Base-by-base conservation (phyloP, 2,113 vertebrate genomes). In the Carollia perspicillata region DNA sequence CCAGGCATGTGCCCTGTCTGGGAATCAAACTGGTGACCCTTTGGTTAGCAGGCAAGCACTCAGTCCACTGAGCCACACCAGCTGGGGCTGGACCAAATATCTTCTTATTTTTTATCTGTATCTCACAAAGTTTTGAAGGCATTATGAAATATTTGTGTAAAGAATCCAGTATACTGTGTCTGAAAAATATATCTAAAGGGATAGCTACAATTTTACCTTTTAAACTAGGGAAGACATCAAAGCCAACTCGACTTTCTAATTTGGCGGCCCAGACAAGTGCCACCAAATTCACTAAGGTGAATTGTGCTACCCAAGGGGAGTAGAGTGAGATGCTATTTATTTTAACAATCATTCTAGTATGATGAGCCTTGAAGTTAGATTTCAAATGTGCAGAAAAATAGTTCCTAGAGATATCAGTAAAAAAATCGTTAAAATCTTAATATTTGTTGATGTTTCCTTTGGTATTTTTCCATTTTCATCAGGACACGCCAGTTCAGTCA, bases 401-500 rank as follows among this genome's bases (percentile, higher is more conserved):
- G 8, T 89, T 91, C 40, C 63, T 93, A 65, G 65, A 58, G 22
- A 53, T 55, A 33, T 1, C 63, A 47, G n/a, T 44, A 42, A 83
- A 55, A 65, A 33, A n/a, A 44, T 53, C 81, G 47, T 71, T 79
- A 35, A 26, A 18, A 35, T 84, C 85, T 91, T 93, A 63, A 12
- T 35, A 26, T 83, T 75, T 84, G 63, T 47, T 95, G 74, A 47
- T 80, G 63, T 90, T 92, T 40, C 10, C 71, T 74, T 63, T 85
- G 88, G 17, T 71, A 1, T 80, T 93, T 95, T 79, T 93, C 79
- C 94, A 96, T 94, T 63, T 98, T 98, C 94, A 93, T 97, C 95
- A 97, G 99, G 98, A 37, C 98, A 97, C 96, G 97, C 97, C 97
- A 87, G 22, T 40, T 96, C 92, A 88, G 74, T 98, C 99, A 99